These are phyloP conservation scores for Tadarida brasiliensis DNA, from an alignment of 2,797 vertebrate genomes.

Conservation along the genomic window DNA sequence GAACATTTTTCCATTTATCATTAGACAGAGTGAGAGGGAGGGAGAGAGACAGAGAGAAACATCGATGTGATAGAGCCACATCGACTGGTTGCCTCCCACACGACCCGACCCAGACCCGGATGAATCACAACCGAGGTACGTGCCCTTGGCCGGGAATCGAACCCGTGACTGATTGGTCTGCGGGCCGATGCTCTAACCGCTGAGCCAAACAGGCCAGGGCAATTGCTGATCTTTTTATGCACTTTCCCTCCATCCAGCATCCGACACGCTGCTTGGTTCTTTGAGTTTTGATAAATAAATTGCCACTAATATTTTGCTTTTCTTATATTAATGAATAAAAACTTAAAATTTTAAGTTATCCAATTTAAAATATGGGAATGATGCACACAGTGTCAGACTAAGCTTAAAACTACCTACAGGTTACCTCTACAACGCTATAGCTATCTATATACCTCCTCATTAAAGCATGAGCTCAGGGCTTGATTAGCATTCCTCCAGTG, in stretches of 20 bases:
- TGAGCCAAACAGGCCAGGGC: too few species aligned
- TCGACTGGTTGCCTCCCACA: too few species aligned
- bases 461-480: neutral
- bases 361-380: neutral
- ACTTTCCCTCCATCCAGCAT: neutral
- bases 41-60: too few species aligned
- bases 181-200: too few species aligned
- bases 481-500: neutral
- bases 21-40: too few species aligned
- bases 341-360: neutral
- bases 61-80: too few species aligned
- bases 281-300: neutral
- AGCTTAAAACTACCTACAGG: neutral
- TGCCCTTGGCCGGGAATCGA: too few species aligned
- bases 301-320: conserved; percentile 6
- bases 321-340: neutral
- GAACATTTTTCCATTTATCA: too few species aligned
- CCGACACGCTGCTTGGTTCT: neutral
- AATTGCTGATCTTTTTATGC: neutral
- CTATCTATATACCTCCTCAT: neutral
- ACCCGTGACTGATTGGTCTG: too few species aligned
- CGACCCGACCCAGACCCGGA: too few species aligned
- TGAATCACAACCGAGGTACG: too few species aligned
- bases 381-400: neutral
- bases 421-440: neutral